Evolutionary conservation across 2,888 invertebrate species (phyloP).

Genomic region (Parnassius smintheus): DNA sequence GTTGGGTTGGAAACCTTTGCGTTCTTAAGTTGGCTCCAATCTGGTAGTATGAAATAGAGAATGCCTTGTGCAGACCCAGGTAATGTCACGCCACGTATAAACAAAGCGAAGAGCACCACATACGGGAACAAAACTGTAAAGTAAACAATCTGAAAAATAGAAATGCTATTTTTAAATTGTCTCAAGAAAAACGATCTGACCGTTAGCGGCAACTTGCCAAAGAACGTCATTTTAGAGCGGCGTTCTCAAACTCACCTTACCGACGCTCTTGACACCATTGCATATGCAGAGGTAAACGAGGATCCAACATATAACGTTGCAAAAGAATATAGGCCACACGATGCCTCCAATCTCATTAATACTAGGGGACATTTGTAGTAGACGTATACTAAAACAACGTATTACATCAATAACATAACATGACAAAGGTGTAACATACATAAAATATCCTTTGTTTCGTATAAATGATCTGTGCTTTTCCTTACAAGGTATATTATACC

Average conservation of each 20-base stretch:
- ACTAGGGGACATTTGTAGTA: conserved; percentile 87
- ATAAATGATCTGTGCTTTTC: too few relatives aligned
- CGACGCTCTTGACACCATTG: conserved; percentile 93
- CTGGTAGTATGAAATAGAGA: conserved; percentile 88
- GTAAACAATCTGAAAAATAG: conserved; percentile 84
- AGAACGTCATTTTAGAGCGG: conserved; percentile 30
- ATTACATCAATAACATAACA: too few relatives aligned
- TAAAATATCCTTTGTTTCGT: conserved; percentile 37
- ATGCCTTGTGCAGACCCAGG: conserved; percentile 90
- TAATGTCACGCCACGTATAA: conserved; percentile 89
- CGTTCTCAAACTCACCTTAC: conserved; percentile 82
- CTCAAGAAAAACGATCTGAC: conserved; percentile 35
- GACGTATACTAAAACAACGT: conserved; percentile 83
- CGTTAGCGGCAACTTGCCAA: conserved; percentile 49
- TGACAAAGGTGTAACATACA: too few relatives aligned
- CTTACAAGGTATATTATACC: too few relatives aligned
- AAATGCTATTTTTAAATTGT: conserved; percentile 24
- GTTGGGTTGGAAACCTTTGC: conserved; percentile 79
- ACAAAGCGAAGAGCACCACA: conserved; percentile 85
- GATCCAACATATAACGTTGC: conserved; percentile 89
- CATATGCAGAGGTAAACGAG: conserved; percentile 91
- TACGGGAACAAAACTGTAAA: conserved; percentile 94
- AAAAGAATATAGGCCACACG: conserved; percentile 89
- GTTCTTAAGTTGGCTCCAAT: conserved; percentile 88
- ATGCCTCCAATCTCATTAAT: conserved; percentile 88